A percentile compares a stretch with the other conserved stretches of the same genome.
These are phyloP conservation scores for Nebria ingens DNA, from an alignment of 1,140 invertebrate genomes.

Conservation along the genomic window DNA sequence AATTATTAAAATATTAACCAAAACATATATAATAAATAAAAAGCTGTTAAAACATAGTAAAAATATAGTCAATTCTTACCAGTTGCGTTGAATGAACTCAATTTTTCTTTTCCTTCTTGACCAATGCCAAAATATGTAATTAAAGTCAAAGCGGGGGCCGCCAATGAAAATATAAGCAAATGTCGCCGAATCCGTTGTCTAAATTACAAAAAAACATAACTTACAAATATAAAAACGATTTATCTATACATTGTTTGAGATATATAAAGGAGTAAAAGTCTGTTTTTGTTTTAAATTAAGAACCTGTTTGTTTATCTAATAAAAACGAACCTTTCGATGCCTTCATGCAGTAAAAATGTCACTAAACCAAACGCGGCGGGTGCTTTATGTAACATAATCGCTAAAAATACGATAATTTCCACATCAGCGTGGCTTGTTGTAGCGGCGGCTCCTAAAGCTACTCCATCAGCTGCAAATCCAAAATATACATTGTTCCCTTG, in stretches of 20 bases:
- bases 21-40: too few relatives aligned
- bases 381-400: slow-evolving; percentile 98
- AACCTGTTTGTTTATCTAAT: background rate
- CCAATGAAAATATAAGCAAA: slow-evolving; percentile 85
- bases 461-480: slow-evolving; percentile 83
- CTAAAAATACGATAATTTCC: slow-evolving; percentile 94
- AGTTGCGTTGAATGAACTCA: slow-evolving; percentile 80
- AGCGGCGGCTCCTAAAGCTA: slow-evolving; percentile 92
- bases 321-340: slow-evolving; percentile 57
- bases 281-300: too few relatives aligned
- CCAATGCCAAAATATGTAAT: slow-evolving; percentile 90
- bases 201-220: slow-evolving; percentile 17
- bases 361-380: slow-evolving; percentile 97
- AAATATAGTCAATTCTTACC: slow-evolving; percentile 31
- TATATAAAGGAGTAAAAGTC: too few relatives aligned
- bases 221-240: background rate
- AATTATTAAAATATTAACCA: too few relatives aligned
- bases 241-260: too few relatives aligned
- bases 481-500: slow-evolving; percentile 20
- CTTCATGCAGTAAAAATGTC: slow-evolving; percentile 91
- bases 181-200: slow-evolving; percentile 77
- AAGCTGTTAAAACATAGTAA: background rate
- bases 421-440: slow-evolving; percentile 90
- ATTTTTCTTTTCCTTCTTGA: slow-evolving; percentile 61
- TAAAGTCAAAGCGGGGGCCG: slow-evolving; percentile 83